Base-by-base conservation (phyloP, 2,888 invertebrate genomes). In the Steromphala cineraria region DNA sequence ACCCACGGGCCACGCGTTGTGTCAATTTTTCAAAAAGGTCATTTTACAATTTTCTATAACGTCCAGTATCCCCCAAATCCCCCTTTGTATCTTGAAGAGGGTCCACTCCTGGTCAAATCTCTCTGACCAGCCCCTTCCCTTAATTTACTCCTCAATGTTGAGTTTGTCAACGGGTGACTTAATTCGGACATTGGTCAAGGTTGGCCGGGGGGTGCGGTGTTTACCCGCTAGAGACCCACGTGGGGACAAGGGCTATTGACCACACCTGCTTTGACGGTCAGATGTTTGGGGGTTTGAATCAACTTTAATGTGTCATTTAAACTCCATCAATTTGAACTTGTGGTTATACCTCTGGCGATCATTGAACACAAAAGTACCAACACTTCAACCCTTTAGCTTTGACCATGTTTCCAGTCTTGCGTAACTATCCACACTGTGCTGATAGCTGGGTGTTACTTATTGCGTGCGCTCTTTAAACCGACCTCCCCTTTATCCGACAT, bases 71-170 rank as follows among this genome's bases (percentile, higher is more conserved):
- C 71, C 36, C 40, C 36, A 71, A 71, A 71, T 40, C 71, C 36
- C 31, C 71, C 40, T 31, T 71, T 71, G 71, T 71, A 36, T n/a
- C 17, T 19, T 13, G 36, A 28, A 36, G 17, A 71, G 24, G 19
- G 28, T 28, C 28, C 31, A 19, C 40, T 71, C 71, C 31, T 71
- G 71, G 19, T 36, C 28, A 28, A 40, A 71, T 71, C 36, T 40
- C 71, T 46, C 4, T 71, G 40, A 28, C 36, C 36, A 36, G 13
- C 71, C 71, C 40, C 71, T 19, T 71, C 36, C 36, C 36, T 71
- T 71, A 71, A 71, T 71, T 71, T 71, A 71, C 71, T 71, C n/a
- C 71, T 24, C 40, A 36, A 71, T 71, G 71, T 71, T 36, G 28
- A 71, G 36, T 31, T 40, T 36, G 31, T 31, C 36, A 40, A 71